Conservation (phyloP, 2,888 invertebrate genomes). For the Aphodius sticticus region DNA sequence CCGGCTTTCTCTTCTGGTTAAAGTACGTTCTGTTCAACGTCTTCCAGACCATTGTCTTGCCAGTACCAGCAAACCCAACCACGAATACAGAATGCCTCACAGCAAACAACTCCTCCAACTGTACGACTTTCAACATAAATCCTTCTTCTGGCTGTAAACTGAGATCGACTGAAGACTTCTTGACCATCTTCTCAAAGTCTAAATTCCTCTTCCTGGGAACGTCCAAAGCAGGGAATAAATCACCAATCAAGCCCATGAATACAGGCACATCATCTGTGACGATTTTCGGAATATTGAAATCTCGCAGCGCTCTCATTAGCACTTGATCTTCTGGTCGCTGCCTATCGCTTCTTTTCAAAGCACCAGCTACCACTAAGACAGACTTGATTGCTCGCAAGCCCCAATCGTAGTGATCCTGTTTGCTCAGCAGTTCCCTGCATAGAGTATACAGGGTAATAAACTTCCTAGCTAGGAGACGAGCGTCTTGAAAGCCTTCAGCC, state of each 20-base stretch:
- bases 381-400: conserved; percentile 95
- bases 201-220: conserved; percentile 87
- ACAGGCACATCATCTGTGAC: conserved; percentile 91
- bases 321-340: conserved; percentile 90
- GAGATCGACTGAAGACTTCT: conserved; percentile 80
- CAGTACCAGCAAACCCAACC: conserved; percentile 86
- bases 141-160: conserved; percentile 91
- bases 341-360: conserved; percentile 82
- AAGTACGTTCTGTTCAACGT: conserved; percentile 84
- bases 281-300: conserved; percentile 95
- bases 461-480: conserved; percentile 87
- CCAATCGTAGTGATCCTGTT: conserved; percentile 98
- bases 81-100: conserved; percentile 87
- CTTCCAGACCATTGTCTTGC: conserved; percentile 93
- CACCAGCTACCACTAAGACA: conserved; percentile 92
- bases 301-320: conserved; percentile 90
- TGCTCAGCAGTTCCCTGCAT: conserved; percentile 89
- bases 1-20: conserved; percentile 83
- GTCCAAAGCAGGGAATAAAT: conserved; percentile 90
- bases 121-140: conserved; percentile 87
- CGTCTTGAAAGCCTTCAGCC: conserved; percentile 94
- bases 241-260: conserved; percentile 94
- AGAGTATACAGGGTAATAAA: conserved; percentile 93
- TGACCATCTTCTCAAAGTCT: conserved; percentile 84
- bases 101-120: conserved; percentile 90